phyloP scores from a whole-genome alignment of 1,140 invertebrate species.

The Mycetomoellerius zeteki region DNA sequence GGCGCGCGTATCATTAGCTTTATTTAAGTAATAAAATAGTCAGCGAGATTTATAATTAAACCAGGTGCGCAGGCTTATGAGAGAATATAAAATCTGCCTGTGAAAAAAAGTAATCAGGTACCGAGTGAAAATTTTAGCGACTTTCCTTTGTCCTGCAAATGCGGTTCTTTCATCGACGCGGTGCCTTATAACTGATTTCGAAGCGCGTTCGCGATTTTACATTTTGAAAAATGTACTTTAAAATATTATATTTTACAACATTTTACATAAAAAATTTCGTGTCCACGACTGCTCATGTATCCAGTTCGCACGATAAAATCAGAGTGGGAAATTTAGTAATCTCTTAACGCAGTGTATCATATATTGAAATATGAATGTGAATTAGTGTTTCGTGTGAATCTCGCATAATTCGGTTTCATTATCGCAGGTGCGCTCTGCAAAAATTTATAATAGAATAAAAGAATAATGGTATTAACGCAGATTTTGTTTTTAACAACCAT shows the following conservation, averaged over 20 bases:
- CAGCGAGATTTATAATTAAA: conserved; percentile 35
- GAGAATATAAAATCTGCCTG: background rate
- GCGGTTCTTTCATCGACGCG: conserved; percentile 1
- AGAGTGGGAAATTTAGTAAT: conserved; percentile 1
- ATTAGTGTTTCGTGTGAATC: conserved; percentile 4
- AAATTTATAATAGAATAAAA: background rate
- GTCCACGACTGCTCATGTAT: background rate
- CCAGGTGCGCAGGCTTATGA: background rate
- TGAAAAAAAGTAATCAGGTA: conserved; percentile 32
- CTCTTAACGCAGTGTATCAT: conserved; percentile 19
- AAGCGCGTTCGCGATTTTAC: conserved; percentile 2
- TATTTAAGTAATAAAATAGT: conserved; percentile 14
- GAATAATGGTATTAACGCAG: background rate
- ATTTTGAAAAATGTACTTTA: background rate
- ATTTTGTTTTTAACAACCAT: conserved; percentile 22
- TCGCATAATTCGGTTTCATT: conserved; percentile 30
- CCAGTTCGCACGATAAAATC: background rate
- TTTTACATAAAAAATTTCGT: background rate
- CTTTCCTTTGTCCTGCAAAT: conserved; percentile 17
- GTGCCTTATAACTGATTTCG: background rate
- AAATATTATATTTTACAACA: background rate
- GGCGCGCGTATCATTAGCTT: conserved; percentile 33
- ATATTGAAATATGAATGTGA: conserved; percentile 26
- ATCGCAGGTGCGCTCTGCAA: background rate
- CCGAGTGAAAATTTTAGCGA: conserved; percentile 12